These are phyloP conservation scores for Zygothrica quintamaculata DNA, from an alignment of 2,888 invertebrate genomes.

Conservation along the genomic window DNA sequence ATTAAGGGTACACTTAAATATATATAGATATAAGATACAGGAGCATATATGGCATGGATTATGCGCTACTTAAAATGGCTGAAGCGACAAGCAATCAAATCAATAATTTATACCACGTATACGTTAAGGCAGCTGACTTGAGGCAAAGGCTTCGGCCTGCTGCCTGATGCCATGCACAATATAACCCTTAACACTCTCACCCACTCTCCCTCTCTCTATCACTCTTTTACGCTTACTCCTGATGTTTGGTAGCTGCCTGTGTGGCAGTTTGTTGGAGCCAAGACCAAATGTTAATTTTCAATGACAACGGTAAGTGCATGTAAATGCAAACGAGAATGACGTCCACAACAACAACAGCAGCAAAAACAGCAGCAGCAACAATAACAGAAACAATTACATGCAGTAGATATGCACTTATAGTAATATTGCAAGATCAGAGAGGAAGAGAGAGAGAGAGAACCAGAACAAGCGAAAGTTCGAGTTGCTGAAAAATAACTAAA, in stretches of 20 bases:
- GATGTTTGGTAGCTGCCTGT: too few relatives aligned
- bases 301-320: slow-evolving; percentile 80
- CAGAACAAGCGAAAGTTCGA: not conserved
- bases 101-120: slow-evolving; percentile 75
- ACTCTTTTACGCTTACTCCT: too few relatives aligned
- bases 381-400: not conserved
- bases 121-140: slow-evolving; percentile 48
- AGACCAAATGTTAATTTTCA: slow-evolving; percentile 75
- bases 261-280: slow-evolving; percentile 17
- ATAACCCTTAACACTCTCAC: too few relatives aligned
- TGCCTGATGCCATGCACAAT: too few relatives aligned
- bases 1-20: too few relatives aligned
- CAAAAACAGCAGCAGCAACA: slow-evolving; percentile 3
- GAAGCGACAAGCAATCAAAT: slow-evolving; percentile 68
- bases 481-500: slow-evolving; percentile 26
- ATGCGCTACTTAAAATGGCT: slow-evolving; percentile 15
- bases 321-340: slow-evolving; percentile 64
- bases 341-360: slow-evolving; percentile 15
- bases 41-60: slow-evolving; percentile 9
- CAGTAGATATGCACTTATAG: not conserved
- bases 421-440: slow-evolving; percentile 1
- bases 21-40: not conserved
- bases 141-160: too few relatives aligned
- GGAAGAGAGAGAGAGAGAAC: slow-evolving; percentile 2
- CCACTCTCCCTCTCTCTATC: too few relatives aligned